Conservation (phyloP, 2,888 invertebrate genomes). For the Trimorus sp. region DNA sequence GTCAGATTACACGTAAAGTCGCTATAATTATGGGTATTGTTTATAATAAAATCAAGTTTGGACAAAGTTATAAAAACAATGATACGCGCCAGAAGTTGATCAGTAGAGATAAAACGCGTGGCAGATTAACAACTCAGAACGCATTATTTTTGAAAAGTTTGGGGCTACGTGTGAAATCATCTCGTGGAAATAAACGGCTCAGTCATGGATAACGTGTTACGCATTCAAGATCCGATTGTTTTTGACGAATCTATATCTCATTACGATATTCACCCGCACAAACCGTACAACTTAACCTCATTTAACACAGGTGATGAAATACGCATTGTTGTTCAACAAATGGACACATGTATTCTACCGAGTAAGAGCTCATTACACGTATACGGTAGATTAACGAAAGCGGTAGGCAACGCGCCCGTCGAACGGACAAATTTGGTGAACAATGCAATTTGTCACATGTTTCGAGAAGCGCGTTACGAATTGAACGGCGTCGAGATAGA, state of each 20-base stretch:
- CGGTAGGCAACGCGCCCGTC: background rate
- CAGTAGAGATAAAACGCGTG: constrained; percentile 12
- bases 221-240: constrained; percentile 15
- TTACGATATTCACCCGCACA: constrained; percentile 54
- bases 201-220: constrained; percentile 10
- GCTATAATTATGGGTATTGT: constrained; percentile 43
- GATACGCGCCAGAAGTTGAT: constrained; percentile 1
- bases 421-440: constrained; percentile 3
- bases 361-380: constrained; percentile 51
- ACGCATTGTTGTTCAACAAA: constrained; percentile 47
- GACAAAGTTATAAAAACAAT: constrained; percentile 45
- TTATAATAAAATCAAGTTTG: too few relatives aligned
- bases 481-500: too few relatives aligned
- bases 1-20: constrained; percentile 64
- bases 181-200: too few relatives aligned
- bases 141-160: constrained; percentile 51
- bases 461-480: constrained; percentile 10
- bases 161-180: constrained; percentile 52
- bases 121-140: constrained; percentile 55
- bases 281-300: constrained; percentile 37
- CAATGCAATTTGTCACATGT: constrained; percentile 10
- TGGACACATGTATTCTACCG: constrained; percentile 53
- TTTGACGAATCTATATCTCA: constrained; percentile 54
- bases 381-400: constrained; percentile 30
- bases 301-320: constrained; percentile 64